A percentile compares a stretch with the other conserved stretches of the same genome.
These are phyloP conservation scores for Melanerpes aurifrons DNA, from an alignment of 2,113 vertebrate genomes.

Conservation along the genomic window DNA sequence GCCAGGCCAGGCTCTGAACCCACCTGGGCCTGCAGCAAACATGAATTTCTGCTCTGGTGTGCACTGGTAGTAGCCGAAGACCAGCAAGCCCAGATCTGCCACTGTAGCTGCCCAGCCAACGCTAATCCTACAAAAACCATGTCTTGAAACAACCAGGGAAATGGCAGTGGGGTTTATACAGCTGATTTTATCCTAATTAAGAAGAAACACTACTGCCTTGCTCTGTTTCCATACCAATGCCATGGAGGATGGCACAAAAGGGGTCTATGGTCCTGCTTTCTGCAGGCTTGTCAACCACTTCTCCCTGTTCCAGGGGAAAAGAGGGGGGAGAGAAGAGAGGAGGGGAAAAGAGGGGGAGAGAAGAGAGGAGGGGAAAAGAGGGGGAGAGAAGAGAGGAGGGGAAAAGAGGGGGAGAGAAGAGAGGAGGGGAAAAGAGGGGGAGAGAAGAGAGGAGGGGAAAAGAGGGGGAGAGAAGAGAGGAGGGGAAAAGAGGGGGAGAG, in stretches of 20 bases:
- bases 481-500: too few relatives aligned
- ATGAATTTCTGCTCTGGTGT: neutral
- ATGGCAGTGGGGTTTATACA: fast-evolving
- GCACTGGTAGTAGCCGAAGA: fast-evolving
- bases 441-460: too few relatives aligned
- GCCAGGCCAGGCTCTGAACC: neutral
- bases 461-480: too few relatives aligned
- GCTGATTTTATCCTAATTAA: neutral
- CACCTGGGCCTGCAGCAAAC: neutral
- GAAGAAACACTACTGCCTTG: neutral
- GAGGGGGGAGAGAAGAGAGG: too few relatives aligned
- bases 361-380: too few relatives aligned
- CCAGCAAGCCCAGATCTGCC: neutral
- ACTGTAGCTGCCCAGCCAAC: fast-evolving
- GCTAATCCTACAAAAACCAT: neutral
- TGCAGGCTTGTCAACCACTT: neutral
- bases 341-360: neutral
- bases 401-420: too few relatives aligned
- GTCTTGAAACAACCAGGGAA: neutral
- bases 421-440: too few relatives aligned
- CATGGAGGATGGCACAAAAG: fast-evolving
- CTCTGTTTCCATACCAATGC: neutral
- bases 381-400: too few relatives aligned
- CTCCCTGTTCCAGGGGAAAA: neutral
- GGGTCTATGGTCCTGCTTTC: neutral